These are phyloP conservation scores for Pectinophora gossypiella DNA, from an alignment of 1,140 invertebrate species.

Conservation along the genomic window DNA sequence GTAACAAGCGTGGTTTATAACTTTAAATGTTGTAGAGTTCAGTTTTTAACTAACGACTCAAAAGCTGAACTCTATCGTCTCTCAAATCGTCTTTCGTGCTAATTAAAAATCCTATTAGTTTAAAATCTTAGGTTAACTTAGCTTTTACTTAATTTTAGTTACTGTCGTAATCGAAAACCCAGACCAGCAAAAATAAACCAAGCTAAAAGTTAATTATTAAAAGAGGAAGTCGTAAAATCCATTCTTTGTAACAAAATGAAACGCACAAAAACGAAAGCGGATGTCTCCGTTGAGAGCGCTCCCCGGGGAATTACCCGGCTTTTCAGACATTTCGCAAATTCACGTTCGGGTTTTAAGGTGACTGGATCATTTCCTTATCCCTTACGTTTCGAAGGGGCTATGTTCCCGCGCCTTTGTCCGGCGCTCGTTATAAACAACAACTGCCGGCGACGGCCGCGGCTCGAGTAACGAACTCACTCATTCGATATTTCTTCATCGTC, in stretches of 20 bases:
- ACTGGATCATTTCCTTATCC: slow-evolving; percentile 33
- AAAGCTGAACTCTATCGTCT: too few relatives aligned
- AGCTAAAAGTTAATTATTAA: slow-evolving; percentile 42
- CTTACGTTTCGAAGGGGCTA: slow-evolving; percentile 10
- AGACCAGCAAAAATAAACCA: slow-evolving; percentile 7
- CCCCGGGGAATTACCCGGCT: slow-evolving; percentile 14
- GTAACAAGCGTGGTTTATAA: too few relatives aligned
- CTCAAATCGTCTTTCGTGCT: too few relatives aligned
- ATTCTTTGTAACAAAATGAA: slow-evolving; percentile 41
- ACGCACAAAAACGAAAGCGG: slow-evolving; percentile 48
- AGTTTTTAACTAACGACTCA: too few relatives aligned
- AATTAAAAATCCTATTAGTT: too few relatives aligned
- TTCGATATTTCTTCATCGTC: slow-evolving; percentile 66
- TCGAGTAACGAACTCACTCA: slow-evolving; percentile 51
- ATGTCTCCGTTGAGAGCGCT: slow-evolving; percentile 18
- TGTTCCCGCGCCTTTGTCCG: slow-evolving; percentile 16
- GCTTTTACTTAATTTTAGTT: too few relatives aligned
- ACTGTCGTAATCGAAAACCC: not conserved
- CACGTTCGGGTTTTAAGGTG: slow-evolving; percentile 33
- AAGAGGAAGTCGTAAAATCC: slow-evolving; percentile 44
- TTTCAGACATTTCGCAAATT: slow-evolving; percentile 45
- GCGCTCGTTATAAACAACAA: slow-evolving; percentile 32
- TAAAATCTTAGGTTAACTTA: too few relatives aligned
- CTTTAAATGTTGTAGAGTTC: too few relatives aligned
- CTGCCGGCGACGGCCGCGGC: slow-evolving; percentile 12